These are phyloP conservation scores for Kryptopterus vitreolus DNA, from an alignment of 2,797 vertebrate genomes.

Conservation along the genomic window DNA sequence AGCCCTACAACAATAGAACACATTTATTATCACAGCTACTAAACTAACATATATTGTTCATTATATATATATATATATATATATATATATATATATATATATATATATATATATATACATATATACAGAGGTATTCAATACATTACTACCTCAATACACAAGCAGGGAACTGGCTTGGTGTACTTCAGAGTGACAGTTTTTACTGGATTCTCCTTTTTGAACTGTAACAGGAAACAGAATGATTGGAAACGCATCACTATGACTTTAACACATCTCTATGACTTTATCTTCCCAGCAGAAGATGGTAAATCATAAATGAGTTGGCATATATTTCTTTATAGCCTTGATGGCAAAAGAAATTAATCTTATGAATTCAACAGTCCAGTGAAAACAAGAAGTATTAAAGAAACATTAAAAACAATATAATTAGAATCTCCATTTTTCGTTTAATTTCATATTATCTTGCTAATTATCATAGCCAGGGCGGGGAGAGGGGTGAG, in stretches of 20 bases:
- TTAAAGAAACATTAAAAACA: background rate
- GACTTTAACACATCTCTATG: background rate
- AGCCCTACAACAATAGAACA: conserved; percentile 74
- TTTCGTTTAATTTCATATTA: no score
- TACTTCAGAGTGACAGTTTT: conserved; percentile 68
- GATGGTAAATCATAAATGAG: background rate
- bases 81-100: no score
- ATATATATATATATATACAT: no score
- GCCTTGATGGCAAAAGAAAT: background rate
- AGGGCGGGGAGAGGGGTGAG: no score
- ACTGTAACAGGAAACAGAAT: conserved; percentile 69
- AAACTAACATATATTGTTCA: no score
- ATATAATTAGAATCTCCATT: background rate
- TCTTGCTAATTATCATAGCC: no score
- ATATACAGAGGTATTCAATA: background rate
- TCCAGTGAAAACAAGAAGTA: background rate
- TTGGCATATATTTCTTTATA: conserved; percentile 2
- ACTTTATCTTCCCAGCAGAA: conserved; percentile 5
- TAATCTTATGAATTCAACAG: background rate
- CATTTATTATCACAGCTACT: background rate
- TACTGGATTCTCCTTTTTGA: conserved; percentile 71
- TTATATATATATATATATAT: background rate
- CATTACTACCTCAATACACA: conserved; percentile 85
- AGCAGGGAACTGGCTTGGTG: conserved; percentile 73
- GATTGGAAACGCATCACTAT: background rate